Conservation (phyloP, 2,888 invertebrate genomes). For the Alloplasta piceator region DNA sequence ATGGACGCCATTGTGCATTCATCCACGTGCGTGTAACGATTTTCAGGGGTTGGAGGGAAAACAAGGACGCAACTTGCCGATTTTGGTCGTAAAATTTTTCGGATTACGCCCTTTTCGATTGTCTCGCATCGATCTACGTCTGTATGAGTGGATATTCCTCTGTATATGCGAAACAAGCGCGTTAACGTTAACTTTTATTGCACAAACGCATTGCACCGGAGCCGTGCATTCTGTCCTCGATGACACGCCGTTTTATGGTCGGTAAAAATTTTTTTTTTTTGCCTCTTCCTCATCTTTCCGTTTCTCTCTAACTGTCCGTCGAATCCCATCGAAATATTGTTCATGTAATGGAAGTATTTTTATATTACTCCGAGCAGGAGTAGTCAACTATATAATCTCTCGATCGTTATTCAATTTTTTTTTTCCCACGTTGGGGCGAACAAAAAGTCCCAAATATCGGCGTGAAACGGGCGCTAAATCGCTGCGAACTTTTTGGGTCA, state of each 20-base stretch:
- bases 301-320: conserved; percentile 35
- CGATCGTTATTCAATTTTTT: neutral
- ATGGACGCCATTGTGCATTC: neutral
- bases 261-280: conserved; percentile 25
- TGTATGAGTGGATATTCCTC: neutral
- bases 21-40: no score
- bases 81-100: no score
- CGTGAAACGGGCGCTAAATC: no score
- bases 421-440: no score
- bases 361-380: neutral
- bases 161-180: conserved; percentile 26
- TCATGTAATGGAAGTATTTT: conserved; percentile 27
- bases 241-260: conserved; percentile 39
- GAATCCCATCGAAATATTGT: conserved; percentile 31
- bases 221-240: neutral
- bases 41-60: no score
- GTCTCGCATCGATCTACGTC: neutral
- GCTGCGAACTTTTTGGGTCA: no score
- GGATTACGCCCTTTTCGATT: no score
- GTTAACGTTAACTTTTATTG: conserved; percentile 60
- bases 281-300: neutral
- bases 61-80: no score
- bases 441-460: no score
- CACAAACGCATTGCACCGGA: conserved; percentile 24
- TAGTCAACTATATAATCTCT: neutral